Base-by-base conservation (phyloP, 2,888 invertebrate genomes). In the Osmoderma eremita region DNA sequence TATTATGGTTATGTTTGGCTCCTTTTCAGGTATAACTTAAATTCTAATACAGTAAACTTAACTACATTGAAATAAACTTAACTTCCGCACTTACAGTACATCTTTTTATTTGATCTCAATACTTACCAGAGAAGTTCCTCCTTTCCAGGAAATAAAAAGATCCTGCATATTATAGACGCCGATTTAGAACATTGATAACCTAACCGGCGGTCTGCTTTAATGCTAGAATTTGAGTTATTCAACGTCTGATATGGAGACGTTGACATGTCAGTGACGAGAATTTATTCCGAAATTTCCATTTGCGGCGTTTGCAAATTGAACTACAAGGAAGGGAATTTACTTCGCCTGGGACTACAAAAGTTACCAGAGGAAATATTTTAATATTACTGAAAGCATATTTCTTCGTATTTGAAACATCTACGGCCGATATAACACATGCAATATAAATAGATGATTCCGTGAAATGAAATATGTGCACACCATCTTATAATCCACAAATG, bases 291-390 rank as follows among this genome's bases (percentile, higher is more conserved):
- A 36, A 15, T 15, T 17, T 6, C 15, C 15, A 53, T 53, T 53
- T 53, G 51, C 51, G 51, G 36, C 17, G 36, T 53, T 30, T 24
- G 51, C 36, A 53, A 53, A 53, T 53, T 15, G 51, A n/a, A 30
- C 36, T 30, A 53, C 36, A 36, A 53, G 51, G 51, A 53, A 53
- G 51, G 38, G 51, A 53, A 53, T 53, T 53, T 53, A 53, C 15
- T 15, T 53, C 15, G 51, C 51, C 36, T 13, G 30, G 13, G 15
- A 30, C 51, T 20, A 13, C 51, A 53, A 17, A 45, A 18, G 17
- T 17, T 18, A 45, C 17, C 45, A 10, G 45, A 17, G 45, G 15
- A 45, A 53, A 53, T 17, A 36, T 53, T 53, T 53, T 53, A 53
- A 15, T 53, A 53, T 53, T 13, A 12, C 17, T 17, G 45, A 45